phyloP scores from a whole-genome alignment of 2,113 vertebrate genomes.

The Ivindomyrus marchei region DNA sequence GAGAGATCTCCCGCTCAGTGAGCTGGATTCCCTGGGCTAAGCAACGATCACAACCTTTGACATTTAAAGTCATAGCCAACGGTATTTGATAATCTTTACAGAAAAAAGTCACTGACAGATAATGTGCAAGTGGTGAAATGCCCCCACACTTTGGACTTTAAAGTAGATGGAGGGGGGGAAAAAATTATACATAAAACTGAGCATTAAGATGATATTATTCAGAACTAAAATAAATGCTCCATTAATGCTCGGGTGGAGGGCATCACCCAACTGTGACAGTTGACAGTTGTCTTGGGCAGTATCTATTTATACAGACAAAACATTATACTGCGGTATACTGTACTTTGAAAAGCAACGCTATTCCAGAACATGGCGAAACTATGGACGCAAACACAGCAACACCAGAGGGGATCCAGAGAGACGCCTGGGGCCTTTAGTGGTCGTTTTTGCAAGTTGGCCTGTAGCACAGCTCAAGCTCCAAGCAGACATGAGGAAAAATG shows the following conservation, averaged over 20 bases:
- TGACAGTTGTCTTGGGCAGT: not conserved
- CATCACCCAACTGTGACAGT: not conserved
- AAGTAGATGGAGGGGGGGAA: not conserved
- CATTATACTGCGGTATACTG: not conserved
- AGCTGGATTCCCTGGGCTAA: not conserved
- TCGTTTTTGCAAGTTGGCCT: not conserved
- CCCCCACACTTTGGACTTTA: not conserved
- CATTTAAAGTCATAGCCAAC: not conserved
- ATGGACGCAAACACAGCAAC: not conserved
- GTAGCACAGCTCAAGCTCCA: not conserved
- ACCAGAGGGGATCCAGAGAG: no score
- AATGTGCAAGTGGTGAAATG: not conserved
- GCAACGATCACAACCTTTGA: not conserved
- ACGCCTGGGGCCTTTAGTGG: not conserved
- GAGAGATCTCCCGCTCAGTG: not conserved
- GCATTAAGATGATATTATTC: constrained; percentile 12
- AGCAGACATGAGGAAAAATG: not conserved
- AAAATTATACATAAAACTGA: not conserved
- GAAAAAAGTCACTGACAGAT: no score
- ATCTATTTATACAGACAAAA: not conserved
- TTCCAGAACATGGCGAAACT: not conserved
- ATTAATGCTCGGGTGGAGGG: not conserved
- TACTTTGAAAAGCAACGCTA: not conserved
- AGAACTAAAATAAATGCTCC: not conserved
- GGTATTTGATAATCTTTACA: not conserved